These are phyloP conservation scores for Palythoa grandiflora DNA, from an alignment of 92 coral and sea anemone species.

Conservation along the genomic window DNA sequence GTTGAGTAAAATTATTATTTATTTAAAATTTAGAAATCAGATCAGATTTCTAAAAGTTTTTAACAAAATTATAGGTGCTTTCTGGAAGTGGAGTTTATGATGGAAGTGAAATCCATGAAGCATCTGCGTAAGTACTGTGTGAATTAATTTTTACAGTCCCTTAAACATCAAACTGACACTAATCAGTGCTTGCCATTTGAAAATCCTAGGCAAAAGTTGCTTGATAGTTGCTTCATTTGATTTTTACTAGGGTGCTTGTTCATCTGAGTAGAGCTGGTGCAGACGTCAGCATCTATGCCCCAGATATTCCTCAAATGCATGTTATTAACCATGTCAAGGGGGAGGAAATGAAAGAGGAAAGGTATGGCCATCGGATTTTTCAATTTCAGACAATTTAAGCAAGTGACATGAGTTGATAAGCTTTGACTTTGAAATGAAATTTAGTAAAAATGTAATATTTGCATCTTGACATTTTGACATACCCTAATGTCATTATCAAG, in stretches of 20 bases:
- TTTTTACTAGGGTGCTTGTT: constrained; percentile 66
- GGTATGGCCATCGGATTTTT: constrained; percentile 45
- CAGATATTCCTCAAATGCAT: constrained; percentile 92
- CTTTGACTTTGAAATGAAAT: too few relatives aligned
- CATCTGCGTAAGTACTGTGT: constrained; percentile 78
- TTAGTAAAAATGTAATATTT: too few relatives aligned
- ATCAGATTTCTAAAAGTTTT: not conserved
- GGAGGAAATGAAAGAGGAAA: constrained; percentile 66
- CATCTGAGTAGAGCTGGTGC: constrained; percentile 86
- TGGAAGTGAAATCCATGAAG: constrained; percentile 88
- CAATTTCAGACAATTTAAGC: not conserved
- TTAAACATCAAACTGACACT: too few relatives aligned
- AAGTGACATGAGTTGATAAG: too few relatives aligned
- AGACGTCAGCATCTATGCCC: constrained; percentile 83
- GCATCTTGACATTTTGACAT: too few relatives aligned
- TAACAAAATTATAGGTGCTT: constrained; percentile 58
- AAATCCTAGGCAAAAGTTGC: too few relatives aligned
- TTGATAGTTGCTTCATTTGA: not conserved
- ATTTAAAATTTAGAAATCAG: too few relatives aligned
- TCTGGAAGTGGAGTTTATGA: constrained; percentile 94
- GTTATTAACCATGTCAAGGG: constrained; percentile 86
- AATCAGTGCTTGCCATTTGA: not conserved
- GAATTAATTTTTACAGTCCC: not conserved
- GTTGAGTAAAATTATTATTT: too few relatives aligned
- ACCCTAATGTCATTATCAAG: too few relatives aligned